Conservation (phyloP, 2,113 vertebrate species). For the Perognathus longimembris region DNA sequence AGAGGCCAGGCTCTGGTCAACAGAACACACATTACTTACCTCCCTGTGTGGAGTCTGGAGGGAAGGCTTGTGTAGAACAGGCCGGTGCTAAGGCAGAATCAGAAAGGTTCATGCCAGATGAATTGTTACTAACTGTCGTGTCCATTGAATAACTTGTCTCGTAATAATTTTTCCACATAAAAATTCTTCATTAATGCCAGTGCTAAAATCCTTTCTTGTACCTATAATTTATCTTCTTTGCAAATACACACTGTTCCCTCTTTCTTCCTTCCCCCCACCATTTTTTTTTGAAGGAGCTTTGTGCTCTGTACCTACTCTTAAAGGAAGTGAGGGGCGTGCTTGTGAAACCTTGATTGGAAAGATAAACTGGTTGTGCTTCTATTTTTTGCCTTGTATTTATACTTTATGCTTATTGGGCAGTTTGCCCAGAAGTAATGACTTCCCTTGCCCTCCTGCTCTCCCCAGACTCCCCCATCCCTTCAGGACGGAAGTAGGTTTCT, state of each 20-base stretch:
- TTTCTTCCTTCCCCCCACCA: background rate
- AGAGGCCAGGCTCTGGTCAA: background rate
- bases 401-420: constrained; percentile 65
- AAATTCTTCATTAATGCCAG: background rate
- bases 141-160: background rate
- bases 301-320: background rate
- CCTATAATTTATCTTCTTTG: background rate
- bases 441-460: constrained; percentile 11
- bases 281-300: background rate
- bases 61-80: background rate
- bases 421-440: constrained; percentile 69
- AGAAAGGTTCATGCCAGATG: background rate
- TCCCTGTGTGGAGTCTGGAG: background rate
- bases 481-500: constrained; percentile 48
- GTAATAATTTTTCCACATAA: background rate
- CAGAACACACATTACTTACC: background rate
- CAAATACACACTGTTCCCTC: background rate
- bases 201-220: background rate
- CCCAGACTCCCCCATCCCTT: background rate
- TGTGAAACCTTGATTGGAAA: constrained; percentile 62
- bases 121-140: background rate
- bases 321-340: constrained; percentile 53
- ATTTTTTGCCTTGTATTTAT: constrained; percentile 75
- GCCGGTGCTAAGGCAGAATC: background rate
- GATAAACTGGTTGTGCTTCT: constrained; percentile 64